Conservation (phyloP, 2,888 invertebrate genomes). For the Lasioglossum vierecki region DNA sequence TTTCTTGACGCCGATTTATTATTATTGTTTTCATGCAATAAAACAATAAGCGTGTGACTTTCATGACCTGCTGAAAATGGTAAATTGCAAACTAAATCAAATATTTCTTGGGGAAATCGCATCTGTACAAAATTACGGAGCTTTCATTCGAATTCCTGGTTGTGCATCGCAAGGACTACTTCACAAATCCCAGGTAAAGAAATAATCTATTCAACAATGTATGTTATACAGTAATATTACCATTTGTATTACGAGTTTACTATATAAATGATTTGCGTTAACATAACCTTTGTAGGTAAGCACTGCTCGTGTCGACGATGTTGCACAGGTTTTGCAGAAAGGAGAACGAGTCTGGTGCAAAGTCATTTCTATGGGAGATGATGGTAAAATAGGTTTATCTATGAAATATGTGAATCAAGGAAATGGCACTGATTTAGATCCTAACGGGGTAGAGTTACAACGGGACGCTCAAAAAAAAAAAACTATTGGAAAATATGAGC, state of each 20-base stretch:
- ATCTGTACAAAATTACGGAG: conserved; percentile 83
- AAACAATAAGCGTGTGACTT: background rate
- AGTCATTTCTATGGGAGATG: conserved; percentile 79
- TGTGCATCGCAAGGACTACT: conserved; percentile 82
- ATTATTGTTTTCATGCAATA: background rate
- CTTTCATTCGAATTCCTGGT: conserved; percentile 83
- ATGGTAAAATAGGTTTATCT: conserved; percentile 83
- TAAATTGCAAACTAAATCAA: conserved; percentile 77
- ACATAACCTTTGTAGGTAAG: conserved; percentile 76
- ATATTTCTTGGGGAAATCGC: conserved; percentile 82
- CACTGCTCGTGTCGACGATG: conserved; percentile 80
- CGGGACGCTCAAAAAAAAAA: conserved; percentile 80
- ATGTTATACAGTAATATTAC: background rate
- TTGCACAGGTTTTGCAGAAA: conserved; percentile 80
- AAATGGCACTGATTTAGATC: conserved; percentile 82
- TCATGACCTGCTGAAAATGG: conserved; percentile 64
- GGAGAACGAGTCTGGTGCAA: conserved; percentile 84
- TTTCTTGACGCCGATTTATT: conserved; percentile 9
- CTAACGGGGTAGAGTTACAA: conserved; percentile 82
- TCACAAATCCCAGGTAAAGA: conserved; percentile 80
- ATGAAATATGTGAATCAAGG: conserved; percentile 84
- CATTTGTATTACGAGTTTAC: background rate
- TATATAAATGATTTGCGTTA: conserved; percentile 28
- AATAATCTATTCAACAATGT: conserved; percentile 7
- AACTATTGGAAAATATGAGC: conserved; percentile 69